Evolutionary conservation across 2,888 invertebrate genomes (phyloP), one percentile per base, ranked within the genome.

Genomic region (Drosophila barbarae): DNA sequence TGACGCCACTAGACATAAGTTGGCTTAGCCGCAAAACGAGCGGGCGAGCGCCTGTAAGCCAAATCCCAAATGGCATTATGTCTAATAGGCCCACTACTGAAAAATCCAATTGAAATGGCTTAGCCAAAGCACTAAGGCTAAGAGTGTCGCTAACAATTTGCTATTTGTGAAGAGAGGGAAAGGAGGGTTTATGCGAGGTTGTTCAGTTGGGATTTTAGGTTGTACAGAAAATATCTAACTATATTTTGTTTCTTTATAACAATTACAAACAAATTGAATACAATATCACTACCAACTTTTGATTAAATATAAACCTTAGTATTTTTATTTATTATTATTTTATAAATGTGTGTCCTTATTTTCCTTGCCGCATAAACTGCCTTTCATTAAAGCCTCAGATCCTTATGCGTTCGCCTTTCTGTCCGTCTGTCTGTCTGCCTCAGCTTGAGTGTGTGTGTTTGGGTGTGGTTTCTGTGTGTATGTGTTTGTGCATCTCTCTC

Each of bases 61-160:
- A 42, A 52, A 65, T 55, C 38, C 46, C 36, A 15, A 64, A 28
- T 36, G 65, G 41, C 41, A 64, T 65, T 65, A 65, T 36, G 30
- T 13, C 53, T 63, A 64, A 64, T 64, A 64, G 63, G 63, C 63
- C 63, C 34, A 56, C 66, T 57, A 57, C 66, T 67, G 21, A 39
- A 66, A 44, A 50, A 39, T 47, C 59, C 55, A 72, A 72, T 74
- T 36, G 58, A 60, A 53, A 61, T 61, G 47, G 59, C 67, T 66
- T 55, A 74, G 32, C 35, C 39, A 28, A 21, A 57, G 56, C 46
- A 49, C 47, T 66, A 47, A 47, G 53, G 49, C 46, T 44, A 10
- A 30, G 44, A 57, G 32, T 38, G 52, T 47, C 44, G 42, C 61
- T 32, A 36, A 50, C 36, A 36, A 32, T 18, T 36, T 12, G 12